Percentiles rank a stretch among this genome's conserved stretches.
These are phyloP conservation scores for Dromiciops gliroides DNA, from an alignment of 2,113 vertebrate species.

Conservation along the genomic window DNA sequence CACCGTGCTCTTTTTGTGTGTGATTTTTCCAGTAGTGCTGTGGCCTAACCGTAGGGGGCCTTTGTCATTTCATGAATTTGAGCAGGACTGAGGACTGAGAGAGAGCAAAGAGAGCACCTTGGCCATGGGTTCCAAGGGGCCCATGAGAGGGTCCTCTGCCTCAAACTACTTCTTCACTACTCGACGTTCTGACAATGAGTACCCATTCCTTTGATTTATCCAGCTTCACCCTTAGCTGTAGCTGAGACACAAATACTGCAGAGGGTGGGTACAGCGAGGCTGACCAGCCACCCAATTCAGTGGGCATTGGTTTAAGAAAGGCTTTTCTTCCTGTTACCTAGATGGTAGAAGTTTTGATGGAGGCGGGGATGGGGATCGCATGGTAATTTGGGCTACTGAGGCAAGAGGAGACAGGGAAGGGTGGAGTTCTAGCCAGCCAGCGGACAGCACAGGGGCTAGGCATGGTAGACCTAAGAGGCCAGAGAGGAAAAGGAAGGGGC, in stretches of 20 bases:
- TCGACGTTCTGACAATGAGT: neutral
- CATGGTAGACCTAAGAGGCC: neutral
- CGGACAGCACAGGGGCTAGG: neutral
- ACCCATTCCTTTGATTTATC: neutral
- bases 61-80: neutral
- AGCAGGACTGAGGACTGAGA: neutral
- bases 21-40: neutral
- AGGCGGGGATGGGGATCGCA: neutral
- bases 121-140: neutral
- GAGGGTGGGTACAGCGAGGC: neutral
- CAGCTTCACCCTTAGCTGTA: neutral
- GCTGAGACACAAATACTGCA: neutral
- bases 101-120: neutral
- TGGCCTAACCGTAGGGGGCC: neutral
- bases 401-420: neutral
- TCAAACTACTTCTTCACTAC: neutral
- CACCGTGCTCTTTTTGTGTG: neutral
- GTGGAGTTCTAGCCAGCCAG: neutral
- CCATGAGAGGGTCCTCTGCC: neutral
- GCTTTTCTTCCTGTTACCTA: neutral
- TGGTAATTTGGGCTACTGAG: neutral
- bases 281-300: neutral
- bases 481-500: neutral
- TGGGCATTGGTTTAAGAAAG: neutral
- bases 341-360: neutral